Evolutionary conservation across 53 echinoderm and acorn worm species (phyloP), one percentile per base, ranked within the genome.

Genomic region (Crossaster papposus): DNA sequence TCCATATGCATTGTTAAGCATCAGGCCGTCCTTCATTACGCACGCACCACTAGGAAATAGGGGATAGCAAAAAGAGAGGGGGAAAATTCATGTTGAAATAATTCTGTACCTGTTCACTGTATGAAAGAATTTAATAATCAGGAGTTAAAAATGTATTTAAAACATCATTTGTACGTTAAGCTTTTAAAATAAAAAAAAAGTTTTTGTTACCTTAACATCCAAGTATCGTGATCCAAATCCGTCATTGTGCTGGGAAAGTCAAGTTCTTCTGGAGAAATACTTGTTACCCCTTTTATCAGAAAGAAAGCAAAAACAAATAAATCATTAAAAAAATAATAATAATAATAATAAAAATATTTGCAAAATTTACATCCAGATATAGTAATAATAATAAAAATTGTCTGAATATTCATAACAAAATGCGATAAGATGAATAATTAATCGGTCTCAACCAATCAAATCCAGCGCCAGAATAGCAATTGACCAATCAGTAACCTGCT

Each of bases 161-260:
- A 44, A 44, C 44, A 44, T 44, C 44, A 44, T 44, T 44, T 44
- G 0, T 5, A 7, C 38, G 7, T 38, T 38, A 38, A 38, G 38
- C 7, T 38, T 38, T 38, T 38, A 4, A 4, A 38, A 4, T 4
- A 38, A 38, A 38, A 38, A 28, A 28, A 2, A 14, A 14, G 51
- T 5, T 30, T 4, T 63, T 70, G 52, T 82, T 72, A 96, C 96
- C 95, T 96, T 2, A 97, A 89, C 91, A 97, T 95, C 97, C 97
- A 97, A 4, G 97, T 97, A 65, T 95, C 88, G 44, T 95, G 86
- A 17, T 92, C 92, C 1, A 97, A 75, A 63, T 97, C 97, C 5
- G 97, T 97, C 94, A 97, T 94, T 15, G 97, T 95, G 77, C 95
- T 95, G 2, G 97, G 97, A 54, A 95, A 95, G 26, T 95, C 95